These are phyloP conservation scores for Rhinolophus sinicus DNA, from an alignment of 2,113 vertebrate species.

Conservation along the genomic window DNA sequence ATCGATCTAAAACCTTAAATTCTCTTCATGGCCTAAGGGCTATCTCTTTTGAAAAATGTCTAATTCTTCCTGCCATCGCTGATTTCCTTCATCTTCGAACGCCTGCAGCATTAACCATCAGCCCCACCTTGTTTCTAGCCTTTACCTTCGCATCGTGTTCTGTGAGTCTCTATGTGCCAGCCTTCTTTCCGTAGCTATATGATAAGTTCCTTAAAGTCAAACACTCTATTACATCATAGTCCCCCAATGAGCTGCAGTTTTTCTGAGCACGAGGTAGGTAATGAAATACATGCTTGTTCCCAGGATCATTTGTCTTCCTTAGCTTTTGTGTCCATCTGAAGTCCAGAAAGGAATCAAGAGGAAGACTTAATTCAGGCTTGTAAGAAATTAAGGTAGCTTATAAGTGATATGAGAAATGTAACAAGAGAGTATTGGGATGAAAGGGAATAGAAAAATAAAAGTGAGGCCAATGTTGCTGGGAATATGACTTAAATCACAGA, in stretches of 20 bases:
- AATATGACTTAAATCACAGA: background rate
- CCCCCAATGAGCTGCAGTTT: background rate
- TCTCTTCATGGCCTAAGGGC: background rate
- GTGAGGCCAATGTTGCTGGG: background rate
- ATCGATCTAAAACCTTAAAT: background rate
- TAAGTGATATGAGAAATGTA: background rate
- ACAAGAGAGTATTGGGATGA: background rate
- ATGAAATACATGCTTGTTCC: background rate
- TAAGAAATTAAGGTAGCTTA: background rate
- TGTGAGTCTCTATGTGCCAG: no score
- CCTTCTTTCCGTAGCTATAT: background rate
- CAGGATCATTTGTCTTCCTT: background rate
- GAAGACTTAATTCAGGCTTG: background rate
- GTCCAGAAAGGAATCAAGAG: background rate
- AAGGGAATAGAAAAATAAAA: slow-evolving; percentile 22
- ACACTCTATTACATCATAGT: background rate
- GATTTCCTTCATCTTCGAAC: background rate
- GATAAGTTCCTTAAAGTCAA: background rate
- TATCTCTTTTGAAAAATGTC: background rate
- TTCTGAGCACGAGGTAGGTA: background rate
- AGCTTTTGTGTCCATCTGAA: background rate
- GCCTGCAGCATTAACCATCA: background rate
- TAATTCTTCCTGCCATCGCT: background rate
- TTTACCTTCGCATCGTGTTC: background rate
- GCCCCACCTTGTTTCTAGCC: background rate